Evolutionary conservation across 2,888 invertebrate genomes (phyloP).

Genomic region (Gibbula magus): DNA sequence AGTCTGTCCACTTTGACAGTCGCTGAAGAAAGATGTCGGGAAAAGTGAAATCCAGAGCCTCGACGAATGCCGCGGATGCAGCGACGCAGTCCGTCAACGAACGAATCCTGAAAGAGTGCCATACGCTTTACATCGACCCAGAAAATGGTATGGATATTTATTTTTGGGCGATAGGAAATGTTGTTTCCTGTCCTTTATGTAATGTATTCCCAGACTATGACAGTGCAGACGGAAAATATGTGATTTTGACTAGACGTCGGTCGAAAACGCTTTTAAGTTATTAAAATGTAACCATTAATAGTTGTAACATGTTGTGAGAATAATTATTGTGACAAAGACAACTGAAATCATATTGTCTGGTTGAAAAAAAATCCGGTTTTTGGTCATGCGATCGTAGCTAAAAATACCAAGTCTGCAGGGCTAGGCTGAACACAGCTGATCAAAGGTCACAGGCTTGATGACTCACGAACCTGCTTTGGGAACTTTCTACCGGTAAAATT

Average conservation of each 20-base stretch:
- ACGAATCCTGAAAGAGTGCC: slow-evolving; percentile 77
- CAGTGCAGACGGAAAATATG: slow-evolving; percentile 33
- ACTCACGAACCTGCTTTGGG: slow-evolving; percentile 27
- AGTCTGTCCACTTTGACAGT: slow-evolving; percentile 57
- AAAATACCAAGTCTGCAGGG: slow-evolving; percentile 44
- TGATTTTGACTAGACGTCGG: not conserved
- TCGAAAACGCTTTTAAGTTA: not conserved
- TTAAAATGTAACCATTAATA: not conserved
- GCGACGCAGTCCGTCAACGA: slow-evolving; percentile 77
- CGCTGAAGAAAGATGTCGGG: slow-evolving; percentile 69
- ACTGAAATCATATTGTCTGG: not conserved
- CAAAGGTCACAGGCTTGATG: slow-evolving; percentile 41
- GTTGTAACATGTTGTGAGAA: not conserved
- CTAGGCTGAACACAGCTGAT: slow-evolving; percentile 35
- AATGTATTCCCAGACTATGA: slow-evolving; percentile 37
- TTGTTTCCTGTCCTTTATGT: slow-evolving; percentile 7
- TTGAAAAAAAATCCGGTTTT: not conserved
- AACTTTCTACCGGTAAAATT: slow-evolving; percentile 16
- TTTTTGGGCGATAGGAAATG: slow-evolving; percentile 7
- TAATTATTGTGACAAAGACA: not conserved
- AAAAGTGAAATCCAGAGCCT: slow-evolving; percentile 72
- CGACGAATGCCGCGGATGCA: slow-evolving; percentile 73
- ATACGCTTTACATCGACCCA: slow-evolving; percentile 77
- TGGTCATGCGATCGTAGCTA: slow-evolving; percentile 30
- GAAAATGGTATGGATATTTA: slow-evolving; percentile 75